These are phyloP conservation scores for Hycleus phaleratus DNA, from an alignment of 1,140 invertebrate genomes.

Conservation along the genomic window DNA sequence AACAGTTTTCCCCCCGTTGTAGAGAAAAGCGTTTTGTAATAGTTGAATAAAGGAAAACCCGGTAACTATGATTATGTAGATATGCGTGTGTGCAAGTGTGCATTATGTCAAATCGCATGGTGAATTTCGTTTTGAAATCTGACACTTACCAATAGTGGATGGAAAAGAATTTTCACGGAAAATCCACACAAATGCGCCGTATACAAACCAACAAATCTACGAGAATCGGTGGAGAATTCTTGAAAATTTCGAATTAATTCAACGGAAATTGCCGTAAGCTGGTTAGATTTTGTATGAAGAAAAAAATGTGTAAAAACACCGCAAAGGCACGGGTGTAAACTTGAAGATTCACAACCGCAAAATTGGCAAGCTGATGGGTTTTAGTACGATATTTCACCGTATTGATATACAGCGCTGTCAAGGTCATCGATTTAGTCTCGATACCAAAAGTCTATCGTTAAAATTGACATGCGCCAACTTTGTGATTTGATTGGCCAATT, in stretches of 20 bases:
- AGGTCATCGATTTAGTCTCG: slow-evolving; percentile 24
- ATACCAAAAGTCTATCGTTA: slow-evolving; percentile 3
- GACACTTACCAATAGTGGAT: no score
- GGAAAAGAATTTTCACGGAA: slow-evolving; percentile 2
- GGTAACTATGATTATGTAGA: slow-evolving; percentile 3
- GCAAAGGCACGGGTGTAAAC: slow-evolving; percentile 29
- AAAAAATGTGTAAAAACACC: slow-evolving; percentile 22
- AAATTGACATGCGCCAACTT: slow-evolving; percentile 16
- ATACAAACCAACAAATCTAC: neutral
- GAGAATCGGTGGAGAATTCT: neutral
- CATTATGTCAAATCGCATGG: no score
- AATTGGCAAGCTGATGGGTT: slow-evolving; percentile 12
- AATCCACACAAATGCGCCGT: slow-evolving; percentile 18
- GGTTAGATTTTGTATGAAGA: neutral
- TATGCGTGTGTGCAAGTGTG: no score
- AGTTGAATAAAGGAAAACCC: slow-evolving; percentile 19
- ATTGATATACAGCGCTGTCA: slow-evolving; percentile 21
- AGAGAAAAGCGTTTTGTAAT: no score
- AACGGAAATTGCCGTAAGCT: neutral
- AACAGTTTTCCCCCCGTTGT: no score
- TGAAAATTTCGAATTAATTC: neutral
- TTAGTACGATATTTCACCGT: slow-evolving; percentile 19
- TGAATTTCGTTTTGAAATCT: no score
- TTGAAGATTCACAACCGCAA: slow-evolving; percentile 12
- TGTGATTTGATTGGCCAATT: no score